phyloP scores from a whole-genome alignment of 2,888 invertebrate genomes.

The Scaptodrosophila latifasciaeformis region DNA sequence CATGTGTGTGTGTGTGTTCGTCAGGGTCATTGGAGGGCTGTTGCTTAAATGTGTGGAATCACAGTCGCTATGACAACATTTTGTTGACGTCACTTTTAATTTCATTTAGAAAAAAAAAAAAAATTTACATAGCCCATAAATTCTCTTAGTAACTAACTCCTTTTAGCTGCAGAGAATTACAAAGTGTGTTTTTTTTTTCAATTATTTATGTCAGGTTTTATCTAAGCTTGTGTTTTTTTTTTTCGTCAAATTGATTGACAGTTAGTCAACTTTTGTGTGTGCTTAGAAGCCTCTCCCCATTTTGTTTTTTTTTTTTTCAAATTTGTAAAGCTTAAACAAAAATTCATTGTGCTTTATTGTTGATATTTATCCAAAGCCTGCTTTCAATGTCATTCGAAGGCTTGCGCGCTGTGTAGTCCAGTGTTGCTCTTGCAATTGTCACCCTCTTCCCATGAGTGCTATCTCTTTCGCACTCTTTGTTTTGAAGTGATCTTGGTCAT shows the following conservation, averaged over 20 bases:
- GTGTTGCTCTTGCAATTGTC: background rate
- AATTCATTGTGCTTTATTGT: conserved; percentile 43
- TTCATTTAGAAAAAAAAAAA: no score
- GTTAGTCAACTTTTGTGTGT: conserved; percentile 23
- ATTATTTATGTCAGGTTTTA: no score
- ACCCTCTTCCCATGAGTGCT: conserved; percentile 1
- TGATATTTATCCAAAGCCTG: background rate
- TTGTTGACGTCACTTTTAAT: background rate
- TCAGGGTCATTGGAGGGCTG: no score
- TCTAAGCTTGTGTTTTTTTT: no score
- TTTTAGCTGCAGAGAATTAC: no score
- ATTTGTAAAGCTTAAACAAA: conserved; percentile 47
- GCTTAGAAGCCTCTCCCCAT: conserved; percentile 34
- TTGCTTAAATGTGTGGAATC: no score
- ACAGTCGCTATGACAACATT: background rate
- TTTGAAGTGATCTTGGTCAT: no score
- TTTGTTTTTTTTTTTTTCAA: conserved; percentile 33
- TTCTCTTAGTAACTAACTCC: no score
- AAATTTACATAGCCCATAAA: no score
- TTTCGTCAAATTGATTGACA: no score
- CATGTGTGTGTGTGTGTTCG: background rate
- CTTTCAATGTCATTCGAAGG: conserved; percentile 57
- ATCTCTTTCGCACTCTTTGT: conserved; percentile 4
- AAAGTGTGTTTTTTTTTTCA: no score
- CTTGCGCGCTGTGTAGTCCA: conserved; percentile 10